A percentile compares a stretch with the other conserved stretches of the same genome.
Conservation (phyloP, 2,797 vertebrate genomes). For the Jordanella pulchra region DNA sequence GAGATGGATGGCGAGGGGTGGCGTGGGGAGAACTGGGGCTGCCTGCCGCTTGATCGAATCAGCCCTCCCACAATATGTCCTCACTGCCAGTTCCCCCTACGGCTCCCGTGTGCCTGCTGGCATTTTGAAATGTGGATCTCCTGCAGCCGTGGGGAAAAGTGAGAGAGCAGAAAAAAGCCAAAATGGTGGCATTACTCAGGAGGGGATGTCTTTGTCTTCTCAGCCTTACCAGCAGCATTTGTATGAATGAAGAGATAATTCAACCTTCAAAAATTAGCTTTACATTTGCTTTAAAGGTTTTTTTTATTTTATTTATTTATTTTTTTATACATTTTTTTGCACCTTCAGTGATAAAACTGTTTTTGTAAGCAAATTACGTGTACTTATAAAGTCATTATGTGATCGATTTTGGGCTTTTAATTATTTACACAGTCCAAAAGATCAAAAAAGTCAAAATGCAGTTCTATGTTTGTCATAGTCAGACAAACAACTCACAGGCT, state of each 20-base stretch:
- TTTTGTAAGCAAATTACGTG: background rate
- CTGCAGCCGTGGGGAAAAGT: conserved; percentile 37
- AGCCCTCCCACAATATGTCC: conserved; percentile 52
- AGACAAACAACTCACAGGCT: too few relatives aligned
- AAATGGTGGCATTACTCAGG: conserved; percentile 50
- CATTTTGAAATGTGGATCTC: conserved; percentile 62
- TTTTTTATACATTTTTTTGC: conserved; percentile 1
- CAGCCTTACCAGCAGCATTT: conserved; percentile 9
- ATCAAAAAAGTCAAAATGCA: too few relatives aligned
- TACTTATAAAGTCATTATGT: background rate
- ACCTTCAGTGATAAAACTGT: background rate
- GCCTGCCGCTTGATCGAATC: conserved; percentile 66
- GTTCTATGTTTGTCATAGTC: too few relatives aligned
- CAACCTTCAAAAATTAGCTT: conserved; percentile 16
- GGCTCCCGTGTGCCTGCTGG: conserved; percentile 49
- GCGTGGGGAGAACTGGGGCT: conserved; percentile 29
- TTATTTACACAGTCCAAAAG: too few relatives aligned
- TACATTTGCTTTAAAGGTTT: conserved; percentile 1
- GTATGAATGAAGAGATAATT: conserved; percentile 15
- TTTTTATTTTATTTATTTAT: too few relatives aligned
- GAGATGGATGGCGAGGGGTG: conserved; percentile 38
- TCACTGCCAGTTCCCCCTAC: background rate
- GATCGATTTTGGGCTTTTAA: background rate
- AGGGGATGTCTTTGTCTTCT: conserved; percentile 39
- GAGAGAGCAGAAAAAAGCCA: conserved; percentile 30